Evolutionary conservation across 2,797 vertebrate species (phyloP).

Genomic region (Gymnothorax javanicus): DNA sequence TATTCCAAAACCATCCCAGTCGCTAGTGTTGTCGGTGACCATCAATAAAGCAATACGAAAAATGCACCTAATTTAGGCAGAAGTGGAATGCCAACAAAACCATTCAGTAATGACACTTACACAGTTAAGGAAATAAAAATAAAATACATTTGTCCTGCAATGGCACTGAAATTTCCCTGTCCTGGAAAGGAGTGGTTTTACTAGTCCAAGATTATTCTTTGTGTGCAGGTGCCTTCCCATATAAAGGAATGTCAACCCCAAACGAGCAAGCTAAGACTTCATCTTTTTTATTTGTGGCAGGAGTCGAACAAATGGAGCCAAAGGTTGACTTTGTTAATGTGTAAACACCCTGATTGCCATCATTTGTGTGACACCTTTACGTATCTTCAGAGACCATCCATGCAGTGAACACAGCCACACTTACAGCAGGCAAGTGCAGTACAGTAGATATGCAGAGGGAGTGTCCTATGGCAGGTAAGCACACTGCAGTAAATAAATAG

Average conservation of each 20-base stretch:
- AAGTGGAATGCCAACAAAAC: neutral
- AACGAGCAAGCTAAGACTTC: neutral
- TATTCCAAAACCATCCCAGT: neutral
- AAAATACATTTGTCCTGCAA: neutral
- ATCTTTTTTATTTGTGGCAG: neutral
- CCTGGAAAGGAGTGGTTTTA: neutral
- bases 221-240: neutral
- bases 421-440: too few species aligned
- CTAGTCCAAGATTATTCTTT: neutral
- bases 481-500: too few species aligned
- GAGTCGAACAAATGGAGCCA: neutral
- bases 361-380: slow-evolving; percentile 7
- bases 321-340: slow-evolving; percentile 40
- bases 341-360: slow-evolving; percentile 28
- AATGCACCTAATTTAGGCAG: neutral
- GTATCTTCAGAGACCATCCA: slow-evolving; percentile 5
- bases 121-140: neutral
- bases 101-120: neutral
- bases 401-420: slow-evolving; percentile 39
- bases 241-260: neutral
- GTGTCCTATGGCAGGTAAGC: too few species aligned
- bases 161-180: neutral
- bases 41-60: neutral
- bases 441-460: too few species aligned
- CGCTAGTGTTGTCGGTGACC: neutral